Base-by-base conservation (phyloP, 2,113 vertebrate genomes). In the Nothocercus nigrocapillus region DNA sequence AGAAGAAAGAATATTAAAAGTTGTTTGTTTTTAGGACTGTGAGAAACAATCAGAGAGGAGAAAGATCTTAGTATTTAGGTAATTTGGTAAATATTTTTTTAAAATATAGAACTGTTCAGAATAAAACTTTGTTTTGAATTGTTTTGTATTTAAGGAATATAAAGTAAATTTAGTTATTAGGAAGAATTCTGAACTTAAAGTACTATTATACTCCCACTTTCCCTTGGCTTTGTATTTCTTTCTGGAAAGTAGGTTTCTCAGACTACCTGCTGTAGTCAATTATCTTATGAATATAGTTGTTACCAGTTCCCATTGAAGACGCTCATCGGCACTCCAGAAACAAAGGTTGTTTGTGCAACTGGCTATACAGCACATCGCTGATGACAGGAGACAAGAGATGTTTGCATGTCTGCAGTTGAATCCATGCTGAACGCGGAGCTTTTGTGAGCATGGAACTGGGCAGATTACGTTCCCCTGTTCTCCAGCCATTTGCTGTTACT, bases 381-480 rank as follows among this genome's bases (percentile, higher is more conserved):
- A 19, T 66, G 36, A 44, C 22, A 44, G 40, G 32, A 56, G 34
- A 27, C 27, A 32, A 64, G 18, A 85, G 85, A 40, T 36, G 53
- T 7, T 42, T 44, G 24, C 40, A 40, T 0, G 0, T 15, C n/a
- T 51, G 45, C 0, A 0, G 32, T 15, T 56, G 40, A 85, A 72
- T 27, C 40, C 14, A 2, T 0, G 1, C 19, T 34, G 51, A 67
- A 34, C 27, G 13, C 7, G 9, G 25, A 70, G 18, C 3, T 76
- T 59, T 59, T 81, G 7, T 38, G 32, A 61, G 68, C 0, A 1
- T 62, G 27, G 32, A 66, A 21, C 44, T 47, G 44, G 42, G 17
- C 15, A 51, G 51, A 40, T 16, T 2, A 0, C 12, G 5, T 40
- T 76, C 56, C 56, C 34, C 0, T 0, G 11, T 32, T 28, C n/a